These are phyloP conservation scores for Mormyrus proboscirostris DNA, from an alignment of 2,797 vertebrate genomes.

Conservation along the genomic window DNA sequence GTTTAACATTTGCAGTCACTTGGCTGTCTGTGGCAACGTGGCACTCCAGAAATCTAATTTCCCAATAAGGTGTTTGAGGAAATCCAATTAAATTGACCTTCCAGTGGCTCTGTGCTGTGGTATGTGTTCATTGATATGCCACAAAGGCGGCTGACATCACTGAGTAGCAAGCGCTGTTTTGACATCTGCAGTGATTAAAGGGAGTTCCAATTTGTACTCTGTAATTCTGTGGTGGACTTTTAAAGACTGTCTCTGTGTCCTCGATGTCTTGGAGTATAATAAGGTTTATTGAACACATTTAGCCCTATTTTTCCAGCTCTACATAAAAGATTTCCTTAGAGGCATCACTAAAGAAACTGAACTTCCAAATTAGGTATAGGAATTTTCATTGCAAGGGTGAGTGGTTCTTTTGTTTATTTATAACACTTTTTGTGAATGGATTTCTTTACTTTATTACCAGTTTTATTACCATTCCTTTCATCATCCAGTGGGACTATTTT, in stretches of 20 bases:
- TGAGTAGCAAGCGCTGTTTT: background rate
- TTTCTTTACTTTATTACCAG: background rate
- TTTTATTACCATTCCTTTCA: background rate
- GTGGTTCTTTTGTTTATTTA: background rate
- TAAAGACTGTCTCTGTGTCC: background rate
- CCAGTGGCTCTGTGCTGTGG: background rate
- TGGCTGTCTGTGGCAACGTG: background rate
- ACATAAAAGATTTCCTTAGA: background rate
- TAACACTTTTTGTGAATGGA: background rate
- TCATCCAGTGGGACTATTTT: background rate
- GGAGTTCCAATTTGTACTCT: background rate
- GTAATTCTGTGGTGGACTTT: background rate
- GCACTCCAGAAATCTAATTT: background rate
- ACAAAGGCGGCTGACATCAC: background rate
- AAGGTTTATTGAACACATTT: background rate
- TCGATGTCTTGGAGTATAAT: background rate
- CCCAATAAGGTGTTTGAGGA: background rate
- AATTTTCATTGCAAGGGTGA: background rate
- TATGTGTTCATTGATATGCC: slow-evolving; percentile 5
- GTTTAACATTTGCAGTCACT: slow-evolving; percentile 1
- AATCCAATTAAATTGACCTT: slow-evolving; percentile 11
- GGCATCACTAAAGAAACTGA: background rate
- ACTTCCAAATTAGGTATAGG: background rate
- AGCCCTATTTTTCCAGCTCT: background rate
- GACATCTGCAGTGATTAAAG: background rate